These are phyloP conservation scores for Ranitomeya imitator DNA, from an alignment of 2,113 vertebrate genomes.

Conservation along the genomic window DNA sequence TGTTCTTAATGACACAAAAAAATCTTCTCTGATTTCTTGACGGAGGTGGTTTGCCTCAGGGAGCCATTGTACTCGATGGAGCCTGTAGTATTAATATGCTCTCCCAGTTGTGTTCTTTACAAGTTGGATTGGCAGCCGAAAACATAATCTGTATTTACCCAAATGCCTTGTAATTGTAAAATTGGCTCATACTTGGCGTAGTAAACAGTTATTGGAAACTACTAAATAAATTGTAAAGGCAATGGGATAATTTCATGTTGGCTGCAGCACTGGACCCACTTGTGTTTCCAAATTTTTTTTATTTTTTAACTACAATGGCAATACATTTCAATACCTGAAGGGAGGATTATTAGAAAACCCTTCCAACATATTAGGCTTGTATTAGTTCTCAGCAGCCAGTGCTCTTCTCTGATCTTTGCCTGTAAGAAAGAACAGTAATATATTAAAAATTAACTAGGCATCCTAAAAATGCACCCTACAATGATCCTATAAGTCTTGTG, in stretches of 20 bases:
- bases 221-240: slow-evolving; percentile 27
- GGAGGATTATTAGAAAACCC: neutral
- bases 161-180: slow-evolving; percentile 32
- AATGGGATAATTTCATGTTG: slow-evolving; percentile 4
- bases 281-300: neutral
- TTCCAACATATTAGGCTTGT: neutral
- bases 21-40: neutral
- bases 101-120: slow-evolving; percentile 22
- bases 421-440: neutral
- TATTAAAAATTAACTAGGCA: neutral
- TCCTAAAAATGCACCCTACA: neutral
- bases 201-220: slow-evolving; percentile 18
- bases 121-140: slow-evolving; percentile 29
- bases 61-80: slow-evolving; percentile 8
- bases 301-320: neutral
- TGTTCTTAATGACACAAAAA: neutral
- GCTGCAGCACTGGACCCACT: neutral
- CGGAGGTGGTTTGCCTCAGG: slow-evolving; percentile 1
- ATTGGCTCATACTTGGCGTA: slow-evolving; percentile 9
- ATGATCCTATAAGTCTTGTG: neutral
- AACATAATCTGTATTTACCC: slow-evolving; percentile 37
- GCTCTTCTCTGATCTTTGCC: neutral
- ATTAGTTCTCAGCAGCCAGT: neutral
- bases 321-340: neutral
- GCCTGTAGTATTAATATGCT: slow-evolving; percentile 29